Evolutionary conservation across 2,113 vertebrate genomes (phyloP).

Genomic region (Nothobranchius kuhntae): DNA sequence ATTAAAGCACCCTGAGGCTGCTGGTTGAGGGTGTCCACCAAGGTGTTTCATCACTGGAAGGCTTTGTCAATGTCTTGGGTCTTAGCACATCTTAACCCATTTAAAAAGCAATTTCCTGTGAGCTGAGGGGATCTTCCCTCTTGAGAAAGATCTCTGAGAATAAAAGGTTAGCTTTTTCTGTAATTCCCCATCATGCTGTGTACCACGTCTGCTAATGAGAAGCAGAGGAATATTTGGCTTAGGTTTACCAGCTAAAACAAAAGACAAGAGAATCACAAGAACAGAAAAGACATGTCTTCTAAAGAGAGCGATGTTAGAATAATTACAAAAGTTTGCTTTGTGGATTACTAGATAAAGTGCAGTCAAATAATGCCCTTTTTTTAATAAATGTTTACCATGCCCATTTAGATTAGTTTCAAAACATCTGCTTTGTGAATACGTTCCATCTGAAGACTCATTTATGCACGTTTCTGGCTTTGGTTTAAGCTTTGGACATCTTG

Average conservation of each 20-base stretch:
- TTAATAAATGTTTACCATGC: slow-evolving; percentile 13
- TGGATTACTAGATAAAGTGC: slow-evolving; percentile 49
- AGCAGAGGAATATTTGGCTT: slow-evolving; percentile 66
- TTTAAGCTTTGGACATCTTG: slow-evolving; percentile 53
- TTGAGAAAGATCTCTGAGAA: slow-evolving; percentile 63
- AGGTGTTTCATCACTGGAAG: slow-evolving; percentile 72
- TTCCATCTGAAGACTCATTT: slow-evolving; percentile 32
- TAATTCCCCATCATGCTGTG: slow-evolving; percentile 68
- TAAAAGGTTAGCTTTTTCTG: slow-evolving; percentile 69
- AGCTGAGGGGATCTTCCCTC: slow-evolving; percentile 66
- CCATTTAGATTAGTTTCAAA: slow-evolving; percentile 15
- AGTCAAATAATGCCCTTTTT: slow-evolving; percentile 41
- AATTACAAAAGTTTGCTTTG: slow-evolving; percentile 48
- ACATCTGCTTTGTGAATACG: slow-evolving; percentile 1
- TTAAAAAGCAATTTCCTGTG: slow-evolving; percentile 75
- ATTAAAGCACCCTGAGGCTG: slow-evolving; percentile 63
- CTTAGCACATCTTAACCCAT: slow-evolving; percentile 78
- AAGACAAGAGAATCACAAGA: slow-evolving; percentile 53
- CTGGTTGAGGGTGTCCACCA: slow-evolving; percentile 54
- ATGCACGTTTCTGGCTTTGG: slow-evolving; percentile 16
- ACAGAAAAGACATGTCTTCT: slow-evolving; percentile 37
- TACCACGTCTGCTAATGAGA: slow-evolving; percentile 68
- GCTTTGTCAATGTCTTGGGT: slow-evolving; percentile 74
- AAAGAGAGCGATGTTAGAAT: slow-evolving; percentile 42
- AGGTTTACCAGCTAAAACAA: slow-evolving; percentile 69